A percentile compares a stretch with the other conserved stretches of the same genome.
Conservation (phyloP, 2,888 invertebrate genomes). For the Athalia rosae region DNA sequence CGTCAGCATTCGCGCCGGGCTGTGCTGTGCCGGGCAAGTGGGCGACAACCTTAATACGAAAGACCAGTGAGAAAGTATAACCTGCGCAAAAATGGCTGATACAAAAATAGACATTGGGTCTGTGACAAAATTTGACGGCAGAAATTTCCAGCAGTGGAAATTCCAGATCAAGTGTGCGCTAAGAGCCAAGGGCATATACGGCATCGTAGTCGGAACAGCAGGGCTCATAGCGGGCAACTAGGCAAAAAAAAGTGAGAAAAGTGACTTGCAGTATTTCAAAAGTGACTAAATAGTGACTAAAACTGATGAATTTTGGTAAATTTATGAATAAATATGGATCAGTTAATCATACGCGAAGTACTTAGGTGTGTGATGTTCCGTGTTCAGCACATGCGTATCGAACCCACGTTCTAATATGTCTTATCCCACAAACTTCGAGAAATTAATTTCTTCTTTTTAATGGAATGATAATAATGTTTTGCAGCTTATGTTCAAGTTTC, state of each 20-base stretch:
- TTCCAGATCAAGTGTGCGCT: constrained; percentile 49
- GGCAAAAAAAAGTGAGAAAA: too few species aligned
- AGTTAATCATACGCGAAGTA: too few species aligned
- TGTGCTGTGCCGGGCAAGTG: too few species aligned
- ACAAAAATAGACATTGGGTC: not conserved
- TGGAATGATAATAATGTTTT: not conserved
- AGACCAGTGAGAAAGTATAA: too few species aligned
- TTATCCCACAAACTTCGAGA: constrained; percentile 1
- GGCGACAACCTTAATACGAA: too few species aligned
- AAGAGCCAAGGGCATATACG: constrained; percentile 44
- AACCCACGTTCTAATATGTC: not conserved
- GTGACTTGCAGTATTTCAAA: too few species aligned
- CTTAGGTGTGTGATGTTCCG: too few species aligned
- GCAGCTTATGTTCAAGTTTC: not conserved
- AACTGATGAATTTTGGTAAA: constrained; percentile 16
- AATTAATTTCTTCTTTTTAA: not conserved
- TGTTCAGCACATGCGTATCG: not conserved
- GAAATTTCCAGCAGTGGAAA: constrained; percentile 53
- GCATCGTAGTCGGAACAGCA: constrained; percentile 20
- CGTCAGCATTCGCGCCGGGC: too few species aligned
- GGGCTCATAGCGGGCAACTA: too few species aligned
- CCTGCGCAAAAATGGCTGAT: too few species aligned
- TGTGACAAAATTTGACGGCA: constrained; percentile 48
- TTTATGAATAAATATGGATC: not conserved
- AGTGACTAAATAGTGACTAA: constrained; percentile 16